Evolutionary conservation across 2,113 vertebrate species (phyloP), one percentile per base, ranked within the genome.

Genomic region (Callionymus lyra): DNA sequence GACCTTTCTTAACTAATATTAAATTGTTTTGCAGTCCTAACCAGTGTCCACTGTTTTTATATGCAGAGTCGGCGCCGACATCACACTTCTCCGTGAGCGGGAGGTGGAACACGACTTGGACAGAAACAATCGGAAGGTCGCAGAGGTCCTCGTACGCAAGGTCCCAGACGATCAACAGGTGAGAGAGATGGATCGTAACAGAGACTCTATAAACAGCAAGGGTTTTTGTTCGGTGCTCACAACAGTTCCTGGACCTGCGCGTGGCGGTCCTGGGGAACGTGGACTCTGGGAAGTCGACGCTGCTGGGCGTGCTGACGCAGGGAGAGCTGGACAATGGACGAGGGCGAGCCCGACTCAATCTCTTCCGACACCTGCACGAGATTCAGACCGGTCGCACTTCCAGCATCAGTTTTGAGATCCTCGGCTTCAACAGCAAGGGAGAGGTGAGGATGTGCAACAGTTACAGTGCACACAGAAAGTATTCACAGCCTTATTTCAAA

Each of bases 161-260:
- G 95, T 99, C 48, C 95, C 94, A 11, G 95, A 99, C 71, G 92
- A 98, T 77, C 95, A 99, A 42, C 95, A 99, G 91, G 95, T 99
- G 58, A 65, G 68, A 1, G 10, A 6, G 3, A 6, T 27, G 3
- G 12, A 31, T 6, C 38, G 37, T n/a, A n/a, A n/a, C n/a, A n/a
- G n/a, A n/a, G 2, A 36, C 27, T 38, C 9, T 36, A 47, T 16
- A 8, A 19, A 2, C 4, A n/a, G n/a, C n/a, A n/a, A n/a, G 10
- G 16, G 6, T 34, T 27, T 38, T 14, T 21, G 31, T 41, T n/a
- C n/a, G n/a, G n/a, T n/a, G n/a, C n/a, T n/a, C n/a, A n/a, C 31
- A 50, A 3, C 60, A 99, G 95, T 99, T 99, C 64, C 73, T 99
- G 77, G 95, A 99, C 79, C 79, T 99, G 34, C 87, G 95, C 37